A percentile compares a stretch with the other conserved stretches of the same genome.
Evolutionary conservation across 1,140 invertebrate species (phyloP).

Genomic region (Caligus rogercresseyi): DNA sequence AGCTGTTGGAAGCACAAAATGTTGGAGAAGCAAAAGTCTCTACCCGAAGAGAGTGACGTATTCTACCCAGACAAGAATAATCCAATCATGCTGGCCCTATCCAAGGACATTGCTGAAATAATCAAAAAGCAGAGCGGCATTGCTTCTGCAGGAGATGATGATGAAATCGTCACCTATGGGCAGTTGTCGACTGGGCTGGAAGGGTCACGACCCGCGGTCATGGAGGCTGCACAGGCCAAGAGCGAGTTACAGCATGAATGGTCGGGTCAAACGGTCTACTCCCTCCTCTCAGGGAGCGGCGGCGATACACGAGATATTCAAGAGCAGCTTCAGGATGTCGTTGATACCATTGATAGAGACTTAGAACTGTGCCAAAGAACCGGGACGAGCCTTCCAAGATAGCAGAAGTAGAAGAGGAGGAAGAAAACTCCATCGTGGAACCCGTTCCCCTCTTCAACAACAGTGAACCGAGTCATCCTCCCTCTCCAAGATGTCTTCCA

Average conservation of each 20-base stretch:
- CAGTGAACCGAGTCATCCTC: neutral
- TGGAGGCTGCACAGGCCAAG: neutral
- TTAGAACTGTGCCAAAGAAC: neutral
- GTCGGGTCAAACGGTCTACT: neutral
- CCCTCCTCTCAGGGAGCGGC: neutral
- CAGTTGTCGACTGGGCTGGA: neutral
- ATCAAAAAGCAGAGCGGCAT: conserved; percentile 13
- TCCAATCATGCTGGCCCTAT: neutral
- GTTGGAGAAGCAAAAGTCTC: neutral
- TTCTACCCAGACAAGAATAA: conserved; percentile 10
- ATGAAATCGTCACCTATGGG: neutral
- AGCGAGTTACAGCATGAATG: neutral
- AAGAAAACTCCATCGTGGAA: neutral
- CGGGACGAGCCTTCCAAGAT: neutral
- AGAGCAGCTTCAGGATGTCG: neutral
- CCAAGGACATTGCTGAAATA: conserved; percentile 15
- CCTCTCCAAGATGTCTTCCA: neutral
- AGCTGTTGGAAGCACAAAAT: conserved; percentile 4
- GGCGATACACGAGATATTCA: neutral
- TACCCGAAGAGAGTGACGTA: neutral
- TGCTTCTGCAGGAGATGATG: neutral
- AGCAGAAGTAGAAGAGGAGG: neutral
- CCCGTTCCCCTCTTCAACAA: neutral
- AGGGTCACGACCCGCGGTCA: neutral
- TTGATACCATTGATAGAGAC: neutral